Percentiles rank a stretch among this genome's conserved stretches.
phyloP scores from a whole-genome alignment of 2,888 invertebrate genomes.

The Gisinianus flammeolus region DNA sequence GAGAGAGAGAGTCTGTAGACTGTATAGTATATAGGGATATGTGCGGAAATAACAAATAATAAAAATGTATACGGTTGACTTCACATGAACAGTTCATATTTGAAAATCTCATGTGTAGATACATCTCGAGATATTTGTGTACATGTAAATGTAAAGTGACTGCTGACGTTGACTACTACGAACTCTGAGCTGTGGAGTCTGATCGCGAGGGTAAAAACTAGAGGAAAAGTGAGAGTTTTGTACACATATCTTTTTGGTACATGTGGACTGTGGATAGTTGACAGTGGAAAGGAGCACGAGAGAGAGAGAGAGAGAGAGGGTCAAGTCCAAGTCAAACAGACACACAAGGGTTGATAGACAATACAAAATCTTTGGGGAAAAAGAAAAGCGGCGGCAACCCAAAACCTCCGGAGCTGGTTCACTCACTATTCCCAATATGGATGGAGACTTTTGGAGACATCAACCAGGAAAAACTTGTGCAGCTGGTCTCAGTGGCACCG shows the following conservation, averaged over 20 bases:
- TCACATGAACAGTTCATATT: not conserved
- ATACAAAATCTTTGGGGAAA: slow-evolving; percentile 34
- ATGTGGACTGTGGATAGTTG: not conserved
- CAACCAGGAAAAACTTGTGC: slow-evolving; percentile 33
- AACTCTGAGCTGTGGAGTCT: too few species aligned
- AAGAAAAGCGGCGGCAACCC: slow-evolving; percentile 13
- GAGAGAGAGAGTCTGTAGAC: too few species aligned
- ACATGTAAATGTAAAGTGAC: too few species aligned
- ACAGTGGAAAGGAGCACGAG: not conserved
- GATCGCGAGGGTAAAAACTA: not conserved
- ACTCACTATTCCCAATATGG: not conserved
- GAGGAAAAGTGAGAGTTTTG: not conserved
- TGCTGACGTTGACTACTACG: not conserved
- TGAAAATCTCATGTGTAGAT: too few species aligned
- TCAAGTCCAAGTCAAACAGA: slow-evolving; percentile 24
- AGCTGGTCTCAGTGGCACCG: slow-evolving; percentile 53
- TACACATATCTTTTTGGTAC: too few species aligned
- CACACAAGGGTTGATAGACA: slow-evolving; percentile 15
- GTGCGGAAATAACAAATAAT: too few species aligned
- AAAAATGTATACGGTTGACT: too few species aligned
- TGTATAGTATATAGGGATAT: too few species aligned
- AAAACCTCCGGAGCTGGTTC: not conserved
- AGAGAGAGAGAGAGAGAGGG: slow-evolving; percentile 18
- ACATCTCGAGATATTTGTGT: too few species aligned
- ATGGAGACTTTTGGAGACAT: slow-evolving; percentile 11